Evolutionary conservation across 2,113 vertebrate species (phyloP).

Genomic region (Sander vitreus): DNA sequence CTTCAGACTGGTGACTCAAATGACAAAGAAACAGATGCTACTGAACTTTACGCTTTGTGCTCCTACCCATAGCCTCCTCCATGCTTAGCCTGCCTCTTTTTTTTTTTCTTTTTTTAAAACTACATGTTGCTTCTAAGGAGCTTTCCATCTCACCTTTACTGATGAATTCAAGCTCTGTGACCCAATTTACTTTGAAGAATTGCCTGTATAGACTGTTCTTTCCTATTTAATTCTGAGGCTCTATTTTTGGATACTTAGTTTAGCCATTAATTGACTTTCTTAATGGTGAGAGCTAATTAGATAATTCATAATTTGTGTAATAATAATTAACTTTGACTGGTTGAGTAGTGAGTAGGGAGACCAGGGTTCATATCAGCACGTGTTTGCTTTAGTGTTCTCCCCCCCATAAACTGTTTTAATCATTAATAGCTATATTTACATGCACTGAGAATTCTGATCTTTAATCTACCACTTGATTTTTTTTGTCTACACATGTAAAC

Average conservation of each 20-base stretch:
- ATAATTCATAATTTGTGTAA: slow-evolving; percentile 22
- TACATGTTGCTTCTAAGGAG: slow-evolving; percentile 22
- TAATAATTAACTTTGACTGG: slow-evolving; percentile 5
- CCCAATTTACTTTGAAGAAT: slow-evolving; percentile 57
- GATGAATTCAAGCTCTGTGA: slow-evolving; percentile 50
- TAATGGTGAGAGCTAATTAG: slow-evolving; percentile 37
- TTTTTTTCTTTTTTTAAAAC: slow-evolving; percentile 13
- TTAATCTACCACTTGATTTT: too few species aligned
- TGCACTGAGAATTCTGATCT: not conserved
- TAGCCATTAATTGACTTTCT: slow-evolving; percentile 23
- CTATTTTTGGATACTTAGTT: slow-evolving; percentile 43
- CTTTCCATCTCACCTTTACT: slow-evolving; percentile 38
- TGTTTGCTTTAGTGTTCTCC: not conserved
- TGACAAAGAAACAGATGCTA: slow-evolving; percentile 40
- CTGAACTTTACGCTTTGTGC: slow-evolving; percentile 33
- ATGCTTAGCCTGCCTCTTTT: slow-evolving; percentile 35
- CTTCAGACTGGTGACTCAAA: slow-evolving; percentile 15
- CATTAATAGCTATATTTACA: slow-evolving; percentile 39
- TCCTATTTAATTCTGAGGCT: slow-evolving; percentile 31
- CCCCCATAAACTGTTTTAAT: too few species aligned
- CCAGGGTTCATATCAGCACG: not conserved
- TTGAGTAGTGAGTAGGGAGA: not conserved
- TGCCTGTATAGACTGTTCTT: slow-evolving; percentile 22
- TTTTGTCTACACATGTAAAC: too few species aligned
- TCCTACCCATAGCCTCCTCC: slow-evolving; percentile 23